These are phyloP conservation scores for Clamator glandarius DNA, from an alignment of 2,797 vertebrate species.

Conservation along the genomic window DNA sequence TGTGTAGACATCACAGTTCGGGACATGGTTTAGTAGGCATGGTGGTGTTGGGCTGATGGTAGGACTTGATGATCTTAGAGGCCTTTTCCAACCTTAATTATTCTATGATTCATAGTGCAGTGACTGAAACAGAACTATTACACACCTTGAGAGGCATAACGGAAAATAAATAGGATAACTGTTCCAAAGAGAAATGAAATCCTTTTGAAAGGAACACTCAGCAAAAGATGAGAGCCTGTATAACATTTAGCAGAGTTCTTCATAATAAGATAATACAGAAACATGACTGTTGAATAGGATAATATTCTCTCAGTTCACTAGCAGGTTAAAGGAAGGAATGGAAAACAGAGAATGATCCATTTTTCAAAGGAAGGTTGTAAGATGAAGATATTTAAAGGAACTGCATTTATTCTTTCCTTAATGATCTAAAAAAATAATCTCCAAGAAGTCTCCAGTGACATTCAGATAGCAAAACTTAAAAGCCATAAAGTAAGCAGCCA, in stretches of 20 bases:
- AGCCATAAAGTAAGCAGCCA: neutral
- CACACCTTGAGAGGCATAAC: neutral
- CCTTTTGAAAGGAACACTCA: neutral
- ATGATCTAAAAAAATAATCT: accelerated
- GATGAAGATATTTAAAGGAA: neutral
- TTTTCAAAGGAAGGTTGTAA: neutral
- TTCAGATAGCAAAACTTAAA: neutral
- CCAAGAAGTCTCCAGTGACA: neutral
- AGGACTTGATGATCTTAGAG: too few species aligned
- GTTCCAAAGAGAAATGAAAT: neutral
- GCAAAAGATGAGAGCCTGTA: neutral
- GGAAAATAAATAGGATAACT: neutral
- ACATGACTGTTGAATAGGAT: neutral
- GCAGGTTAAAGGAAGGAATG: neutral
- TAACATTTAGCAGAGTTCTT: neutral
- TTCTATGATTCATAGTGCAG: neutral
- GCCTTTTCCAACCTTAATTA: too few species aligned
- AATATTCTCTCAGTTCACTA: neutral
- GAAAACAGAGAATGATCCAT: neutral
- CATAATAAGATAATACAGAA: neutral
- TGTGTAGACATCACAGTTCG: too few species aligned
- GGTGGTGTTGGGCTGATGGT: too few species aligned
- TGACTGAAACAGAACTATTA: neutral
- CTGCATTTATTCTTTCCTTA: neutral
- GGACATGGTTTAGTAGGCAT: too few species aligned